Evolutionary conservation across 2,888 invertebrate genomes (phyloP).

Genomic region (Lasius fuliginosus): DNA sequence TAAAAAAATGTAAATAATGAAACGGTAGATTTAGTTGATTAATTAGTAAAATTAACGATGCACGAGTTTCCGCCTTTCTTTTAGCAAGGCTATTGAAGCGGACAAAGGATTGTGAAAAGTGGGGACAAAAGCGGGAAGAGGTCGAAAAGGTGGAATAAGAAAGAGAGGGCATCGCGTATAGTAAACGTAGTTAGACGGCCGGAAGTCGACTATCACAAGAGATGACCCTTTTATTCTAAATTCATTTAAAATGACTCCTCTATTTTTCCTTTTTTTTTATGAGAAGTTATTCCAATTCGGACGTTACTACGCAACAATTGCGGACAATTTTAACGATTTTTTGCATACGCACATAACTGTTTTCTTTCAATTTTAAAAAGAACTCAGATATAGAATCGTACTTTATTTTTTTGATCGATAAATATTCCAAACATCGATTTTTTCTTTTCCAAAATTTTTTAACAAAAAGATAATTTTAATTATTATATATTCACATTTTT

Average conservation of each 20-base stretch:
- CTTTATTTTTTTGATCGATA: not conserved
- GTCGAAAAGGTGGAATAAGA: not conserved
- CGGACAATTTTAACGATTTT: not conserved
- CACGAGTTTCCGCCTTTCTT: not conserved
- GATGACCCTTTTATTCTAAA: conserved; percentile 43
- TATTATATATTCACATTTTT: not conserved
- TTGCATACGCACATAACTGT: not conserved
- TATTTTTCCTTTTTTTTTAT: not conserved
- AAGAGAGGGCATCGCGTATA: conserved; percentile 69
- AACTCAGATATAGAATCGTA: not conserved
- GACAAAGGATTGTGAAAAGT: not conserved
- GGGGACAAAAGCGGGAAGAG: conserved; percentile 29
- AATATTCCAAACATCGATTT: not conserved
- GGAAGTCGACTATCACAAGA: conserved; percentile 72
- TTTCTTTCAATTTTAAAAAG: not conserved
- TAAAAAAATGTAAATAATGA: not conserved
- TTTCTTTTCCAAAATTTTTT: not conserved
- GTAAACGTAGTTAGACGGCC: conserved; percentile 81
- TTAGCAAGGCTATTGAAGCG: not conserved
- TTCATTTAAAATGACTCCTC: conserved; percentile 16
- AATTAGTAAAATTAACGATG: conserved; percentile 19
- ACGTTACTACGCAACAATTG: conserved; percentile 1
- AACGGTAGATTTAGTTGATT: not conserved
- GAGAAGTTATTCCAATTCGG: conserved; percentile 2
- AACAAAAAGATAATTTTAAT: not conserved